Base-by-base conservation (phyloP, 2,888 invertebrate species). In the Rotaria magnacalcarata region DNA sequence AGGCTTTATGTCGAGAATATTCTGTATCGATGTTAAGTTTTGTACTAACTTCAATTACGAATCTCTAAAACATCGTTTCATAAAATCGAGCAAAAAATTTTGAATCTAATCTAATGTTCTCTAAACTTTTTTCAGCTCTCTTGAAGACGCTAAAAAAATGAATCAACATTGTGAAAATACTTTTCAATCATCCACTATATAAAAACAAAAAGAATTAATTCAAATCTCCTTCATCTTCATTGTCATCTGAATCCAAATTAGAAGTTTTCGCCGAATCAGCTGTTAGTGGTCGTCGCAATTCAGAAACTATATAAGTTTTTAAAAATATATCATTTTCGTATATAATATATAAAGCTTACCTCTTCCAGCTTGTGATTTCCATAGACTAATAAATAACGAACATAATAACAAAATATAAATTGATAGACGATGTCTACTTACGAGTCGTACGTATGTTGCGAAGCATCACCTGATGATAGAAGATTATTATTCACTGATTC, bases 401-500 rank as follows among this genome's bases (percentile, higher is more conserved):
- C 0, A 14, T 10, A 41, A 54, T 54, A 6, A 8, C 34, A 34
- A 34, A 34, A 34, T 21, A 19, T 21, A 54, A 19, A 7, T 34
- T 1, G 16, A 34, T 16, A 1, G 14, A 16, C 16, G 19, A 19
- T 67, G 6, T 19, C 16, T 2, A 67, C 67, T 67, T 67, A 67
- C 67, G 67, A 67, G 14, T 80, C 80, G n/a, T 80, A 80, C 6
- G 80, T 80, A 80, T 80, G 24, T n/a, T 80, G 80, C 24, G 80
- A 80, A 24, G 47, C 8, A 47, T 80, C 80, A 47, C 47, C 80
- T n/a, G 80, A 80, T 80, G 80, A 80, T n/a, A 47, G 14, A 47
- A 21, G 47, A 47, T 80, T 80, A 47, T 80, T 80, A 11, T 43
- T 80, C 24, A 47, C 11, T n/a, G 24, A 47, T n/a, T 21, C 80